Percentiles rank a stretch among this genome's conserved stretches.
Conservation (phyloP, 2,797 vertebrate genomes). For the Eupleurogrammus muticus region DNA sequence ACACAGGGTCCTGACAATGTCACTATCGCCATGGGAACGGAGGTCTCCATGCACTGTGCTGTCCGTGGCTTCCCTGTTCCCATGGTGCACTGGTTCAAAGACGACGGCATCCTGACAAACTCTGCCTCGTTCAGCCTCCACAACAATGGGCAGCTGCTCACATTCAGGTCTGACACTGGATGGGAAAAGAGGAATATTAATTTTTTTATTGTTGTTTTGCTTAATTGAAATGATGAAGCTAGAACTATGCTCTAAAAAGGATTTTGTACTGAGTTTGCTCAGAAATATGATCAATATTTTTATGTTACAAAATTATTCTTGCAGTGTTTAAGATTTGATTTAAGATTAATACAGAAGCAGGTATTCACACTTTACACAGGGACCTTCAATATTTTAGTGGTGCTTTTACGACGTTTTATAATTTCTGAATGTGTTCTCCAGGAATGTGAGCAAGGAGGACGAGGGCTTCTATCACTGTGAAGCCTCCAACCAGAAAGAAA, state of each 20-base stretch:
- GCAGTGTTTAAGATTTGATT: not conserved
- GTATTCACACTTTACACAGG: not conserved
- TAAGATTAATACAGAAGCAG: not conserved
- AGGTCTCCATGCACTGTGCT: slow-evolving; percentile 77
- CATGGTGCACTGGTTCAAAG: slow-evolving; percentile 86
- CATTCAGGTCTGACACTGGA: slow-evolving; percentile 75
- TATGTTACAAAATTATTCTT: not conserved
- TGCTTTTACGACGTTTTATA: not conserved
- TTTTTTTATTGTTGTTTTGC: slow-evolving; percentile 21
- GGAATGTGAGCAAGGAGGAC: slow-evolving; percentile 80
- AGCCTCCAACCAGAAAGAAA: slow-evolving; percentile 74
- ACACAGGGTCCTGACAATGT: slow-evolving; percentile 79
- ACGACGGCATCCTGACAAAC: slow-evolving; percentile 74
- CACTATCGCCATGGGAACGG: slow-evolving; percentile 77
- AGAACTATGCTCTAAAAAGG: not conserved
- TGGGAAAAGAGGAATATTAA: slow-evolving; percentile 47
- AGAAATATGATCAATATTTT: not conserved
- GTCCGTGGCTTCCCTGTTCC: slow-evolving; percentile 81
- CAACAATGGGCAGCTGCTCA: slow-evolving; percentile 84
- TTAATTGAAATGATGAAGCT: slow-evolving; percentile 5
- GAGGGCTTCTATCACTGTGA: slow-evolving; percentile 85
- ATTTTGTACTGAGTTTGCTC: not conserved
- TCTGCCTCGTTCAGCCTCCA: slow-evolving; percentile 72
- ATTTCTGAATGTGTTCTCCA: slow-evolving; percentile 47
- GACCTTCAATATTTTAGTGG: not conserved